Conservation (phyloP, 1,140 invertebrate genomes). For the Apis laboriosa region DNA sequence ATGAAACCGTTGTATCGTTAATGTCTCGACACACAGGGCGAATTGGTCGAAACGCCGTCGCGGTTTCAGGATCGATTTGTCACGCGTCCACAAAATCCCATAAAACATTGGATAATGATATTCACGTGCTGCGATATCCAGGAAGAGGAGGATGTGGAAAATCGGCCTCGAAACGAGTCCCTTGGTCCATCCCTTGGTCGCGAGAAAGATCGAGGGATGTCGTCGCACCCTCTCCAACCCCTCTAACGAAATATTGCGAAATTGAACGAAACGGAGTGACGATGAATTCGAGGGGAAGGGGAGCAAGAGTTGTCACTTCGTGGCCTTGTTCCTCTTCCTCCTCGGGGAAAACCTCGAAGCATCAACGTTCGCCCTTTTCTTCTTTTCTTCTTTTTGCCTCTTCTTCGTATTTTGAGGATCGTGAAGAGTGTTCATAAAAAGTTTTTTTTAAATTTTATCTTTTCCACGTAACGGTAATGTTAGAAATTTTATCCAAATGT, state of each 20-base stretch:
- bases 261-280: constrained; percentile 72
- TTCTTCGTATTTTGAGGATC: too few relatives aligned
- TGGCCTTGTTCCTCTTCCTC: constrained; percentile 39
- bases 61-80: constrained; percentile 71
- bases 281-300: constrained; percentile 53
- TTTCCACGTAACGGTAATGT: too few relatives aligned
- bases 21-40: constrained; percentile 9
- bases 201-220: too few relatives aligned
- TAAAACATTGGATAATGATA: constrained; percentile 73
- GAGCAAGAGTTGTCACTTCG: not conserved
- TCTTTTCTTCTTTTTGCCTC: not conserved
- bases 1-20: constrained; percentile 21
- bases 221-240: too few relatives aligned
- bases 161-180: too few relatives aligned
- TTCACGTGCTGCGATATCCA: constrained; percentile 63
- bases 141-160: too few relatives aligned
- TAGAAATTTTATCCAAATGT: too few relatives aligned
- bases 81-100: constrained; percentile 66
- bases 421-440: too few relatives aligned
- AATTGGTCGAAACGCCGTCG: constrained; percentile 50
- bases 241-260: constrained; percentile 70
- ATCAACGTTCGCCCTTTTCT: constrained; percentile 1
- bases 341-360: constrained; percentile 30
- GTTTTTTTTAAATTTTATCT: too few relatives aligned
- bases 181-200: too few relatives aligned